Evolutionary conservation across 2,888 invertebrate genomes (phyloP).

Genomic region (Pachymerium ferrugineum): DNA sequence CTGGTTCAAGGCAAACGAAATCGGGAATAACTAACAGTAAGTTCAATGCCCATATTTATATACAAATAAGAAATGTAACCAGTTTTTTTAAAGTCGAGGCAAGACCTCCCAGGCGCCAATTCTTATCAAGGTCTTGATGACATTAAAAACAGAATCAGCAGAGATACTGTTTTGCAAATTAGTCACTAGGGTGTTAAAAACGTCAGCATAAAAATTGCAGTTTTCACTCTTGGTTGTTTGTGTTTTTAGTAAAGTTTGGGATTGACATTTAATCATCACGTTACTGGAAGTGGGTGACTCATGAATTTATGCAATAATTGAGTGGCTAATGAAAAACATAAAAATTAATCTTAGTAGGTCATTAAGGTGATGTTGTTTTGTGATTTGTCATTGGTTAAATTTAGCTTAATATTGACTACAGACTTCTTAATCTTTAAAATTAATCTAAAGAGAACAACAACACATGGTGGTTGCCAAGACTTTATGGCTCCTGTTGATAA

Average conservation of each 20-base stretch:
- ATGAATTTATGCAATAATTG: not conserved
- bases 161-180: conserved; percentile 10
- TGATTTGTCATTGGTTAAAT: no score
- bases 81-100: not conserved
- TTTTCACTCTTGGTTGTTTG: no score
- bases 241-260: no score
- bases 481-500: not conserved
- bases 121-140: conserved; percentile 22
- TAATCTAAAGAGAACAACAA: not conserved
- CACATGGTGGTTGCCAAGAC: not conserved
- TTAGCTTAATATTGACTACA: no score
- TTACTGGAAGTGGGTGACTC: not conserved
- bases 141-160: conserved; percentile 18
- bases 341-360: not conserved
- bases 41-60: conserved; percentile 5
- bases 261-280: not conserved
- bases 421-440: no score
- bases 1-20: not conserved
- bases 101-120: conserved; percentile 25
- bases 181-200: not conserved
- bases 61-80: not conserved
- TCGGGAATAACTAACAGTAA: conserved; percentile 16
- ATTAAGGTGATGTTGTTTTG: not conserved
- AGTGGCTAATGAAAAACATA: not conserved
- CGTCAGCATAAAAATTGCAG: not conserved